A percentile compares a stretch with the other conserved stretches of the same genome.
Conservation (phyloP, 1,140 invertebrate species). For the Octopus sinensis region DNA sequence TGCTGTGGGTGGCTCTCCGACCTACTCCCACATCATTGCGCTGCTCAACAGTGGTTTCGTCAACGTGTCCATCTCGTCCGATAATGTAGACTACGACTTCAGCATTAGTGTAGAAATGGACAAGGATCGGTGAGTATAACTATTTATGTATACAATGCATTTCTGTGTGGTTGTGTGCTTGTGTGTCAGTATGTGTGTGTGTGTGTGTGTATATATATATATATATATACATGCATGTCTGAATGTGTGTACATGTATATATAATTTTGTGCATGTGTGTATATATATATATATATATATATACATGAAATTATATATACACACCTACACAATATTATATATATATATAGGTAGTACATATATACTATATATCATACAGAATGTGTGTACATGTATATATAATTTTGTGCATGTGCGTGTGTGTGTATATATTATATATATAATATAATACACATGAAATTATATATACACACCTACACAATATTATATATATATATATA, state of each 20-base stretch:
- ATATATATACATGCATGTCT: neutral
- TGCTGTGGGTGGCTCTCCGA: conserved; percentile 36
- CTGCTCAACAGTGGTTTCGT: conserved; percentile 42
- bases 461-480: no score
- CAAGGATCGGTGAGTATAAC: conserved; percentile 43
- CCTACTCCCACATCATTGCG: conserved; percentile 44
- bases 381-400: no score
- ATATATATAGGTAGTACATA: no score
- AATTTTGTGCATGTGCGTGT: no score
- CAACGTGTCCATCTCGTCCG: conserved; percentile 71
- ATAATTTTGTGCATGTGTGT: neutral
- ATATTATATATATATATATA: no score
- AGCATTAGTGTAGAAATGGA: conserved; percentile 48
- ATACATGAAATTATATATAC: no score
- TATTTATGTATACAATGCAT: neutral
- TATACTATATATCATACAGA: no score
- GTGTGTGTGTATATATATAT: neutral
- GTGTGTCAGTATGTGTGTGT: neutral
- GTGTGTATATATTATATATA: no score
- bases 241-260: neutral
- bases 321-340: no score
- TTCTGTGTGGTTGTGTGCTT: neutral
- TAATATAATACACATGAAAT: no score
- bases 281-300: neutral
- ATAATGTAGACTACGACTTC: conserved; percentile 65